Percentiles rank a stretch among this genome's conserved stretches.
phyloP scores from a whole-genome alignment of 2,797 vertebrate genomes.

The Peromyscus melanophrys region DNA sequence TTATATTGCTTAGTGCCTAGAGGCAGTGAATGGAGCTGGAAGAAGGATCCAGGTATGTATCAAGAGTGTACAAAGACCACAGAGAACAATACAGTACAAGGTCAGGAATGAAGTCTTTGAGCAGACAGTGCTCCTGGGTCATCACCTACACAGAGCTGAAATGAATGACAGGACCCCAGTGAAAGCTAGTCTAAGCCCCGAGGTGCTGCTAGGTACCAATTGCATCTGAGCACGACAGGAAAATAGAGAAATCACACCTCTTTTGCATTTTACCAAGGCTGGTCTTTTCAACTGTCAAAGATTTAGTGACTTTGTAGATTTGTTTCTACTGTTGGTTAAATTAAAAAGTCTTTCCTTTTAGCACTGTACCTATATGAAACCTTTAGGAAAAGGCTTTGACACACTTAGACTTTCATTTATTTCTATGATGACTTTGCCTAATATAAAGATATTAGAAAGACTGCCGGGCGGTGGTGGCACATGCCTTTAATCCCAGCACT shows the following conservation, averaged over 20 bases:
- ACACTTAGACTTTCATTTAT: background rate
- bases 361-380: background rate
- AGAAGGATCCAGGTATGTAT: background rate
- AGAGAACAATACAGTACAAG: background rate
- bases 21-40: background rate
- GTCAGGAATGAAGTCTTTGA: background rate
- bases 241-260: background rate
- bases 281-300: background rate
- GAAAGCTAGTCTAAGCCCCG: background rate
- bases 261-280: background rate
- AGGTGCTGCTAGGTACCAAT: background rate
- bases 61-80: background rate
- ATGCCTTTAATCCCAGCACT: too few relatives aligned
- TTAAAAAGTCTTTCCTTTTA: conserved; percentile 52
- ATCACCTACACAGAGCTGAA: background rate
- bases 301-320: background rate
- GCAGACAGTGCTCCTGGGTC: background rate
- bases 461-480: too few relatives aligned
- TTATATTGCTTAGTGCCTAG: background rate
- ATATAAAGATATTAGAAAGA: background rate
- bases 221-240: background rate
- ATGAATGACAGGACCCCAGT: background rate
- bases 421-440: background rate
- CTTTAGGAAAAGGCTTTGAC: background rate
- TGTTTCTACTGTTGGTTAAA: background rate